Percentiles rank a stretch among this genome's conserved stretches.
phyloP scores from a whole-genome alignment of 2,888 invertebrate genomes.

The Entomobrya proxima region DNA sequence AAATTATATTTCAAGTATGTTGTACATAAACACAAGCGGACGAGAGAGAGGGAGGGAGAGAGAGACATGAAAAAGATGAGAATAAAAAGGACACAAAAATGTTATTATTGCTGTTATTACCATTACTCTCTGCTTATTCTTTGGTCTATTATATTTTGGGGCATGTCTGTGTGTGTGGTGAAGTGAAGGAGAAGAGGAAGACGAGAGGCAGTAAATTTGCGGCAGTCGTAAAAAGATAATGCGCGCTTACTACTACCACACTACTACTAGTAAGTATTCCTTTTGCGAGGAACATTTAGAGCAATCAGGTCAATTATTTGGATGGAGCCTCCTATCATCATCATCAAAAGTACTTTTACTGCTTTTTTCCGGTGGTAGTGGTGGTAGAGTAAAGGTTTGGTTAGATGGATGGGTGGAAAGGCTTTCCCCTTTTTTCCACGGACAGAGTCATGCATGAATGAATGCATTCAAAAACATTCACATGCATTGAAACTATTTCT shows the following conservation, averaged over 20 bases:
- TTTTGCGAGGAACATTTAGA: conserved; percentile 56
- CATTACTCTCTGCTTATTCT: neutral
- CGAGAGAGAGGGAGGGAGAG: too few relatives aligned
- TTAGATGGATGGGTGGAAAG: conserved; percentile 4
- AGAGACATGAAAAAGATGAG: conserved; percentile 18
- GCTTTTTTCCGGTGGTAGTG: conserved; percentile 45
- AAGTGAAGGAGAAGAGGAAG: conserved; percentile 14
- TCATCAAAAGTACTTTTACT: conserved; percentile 61
- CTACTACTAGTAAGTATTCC: too few relatives aligned
- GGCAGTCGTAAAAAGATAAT: conserved; percentile 64
- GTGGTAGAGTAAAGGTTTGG: conserved; percentile 6
- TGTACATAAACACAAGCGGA: too few relatives aligned
- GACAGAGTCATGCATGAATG: conserved; percentile 25
- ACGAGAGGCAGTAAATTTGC: conserved; percentile 53
- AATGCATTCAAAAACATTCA: neutral
- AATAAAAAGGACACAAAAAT: conserved; percentile 16
- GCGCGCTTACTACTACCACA: too few relatives aligned
- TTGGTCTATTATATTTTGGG: neutral
- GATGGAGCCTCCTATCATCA: conserved; percentile 58
- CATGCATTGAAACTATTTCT: neutral
- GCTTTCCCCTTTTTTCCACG: neutral
- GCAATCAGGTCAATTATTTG: conserved; percentile 66
- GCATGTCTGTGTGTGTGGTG: neutral
- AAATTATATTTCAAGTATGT: conserved; percentile 39
- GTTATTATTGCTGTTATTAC: neutral